Conservation (phyloP, 2,888 invertebrate species). For the Caenorhabditis sp. region DNA sequence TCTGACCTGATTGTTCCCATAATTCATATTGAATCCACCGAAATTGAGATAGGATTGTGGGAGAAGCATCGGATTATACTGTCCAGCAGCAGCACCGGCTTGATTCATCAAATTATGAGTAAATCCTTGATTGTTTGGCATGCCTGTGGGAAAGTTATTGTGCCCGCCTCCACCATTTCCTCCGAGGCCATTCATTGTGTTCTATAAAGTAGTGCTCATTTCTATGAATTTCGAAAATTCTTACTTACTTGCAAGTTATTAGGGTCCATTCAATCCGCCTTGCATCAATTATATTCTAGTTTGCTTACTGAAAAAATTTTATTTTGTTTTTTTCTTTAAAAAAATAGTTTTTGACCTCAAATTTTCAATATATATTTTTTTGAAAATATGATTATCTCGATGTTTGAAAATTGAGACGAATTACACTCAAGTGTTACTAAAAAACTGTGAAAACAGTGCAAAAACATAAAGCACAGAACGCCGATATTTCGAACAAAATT, state of each 20-base stretch:
- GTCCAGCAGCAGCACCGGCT: slow-evolving; percentile 5
- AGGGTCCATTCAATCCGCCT: slow-evolving; percentile 20
- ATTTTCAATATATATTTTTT: too few species aligned
- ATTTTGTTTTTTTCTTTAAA: too few species aligned
- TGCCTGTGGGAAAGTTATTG: slow-evolving; percentile 9
- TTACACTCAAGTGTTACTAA: too few species aligned
- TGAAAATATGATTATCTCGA: too few species aligned
- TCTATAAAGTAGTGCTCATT: slow-evolving; percentile 5
- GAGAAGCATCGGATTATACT: slow-evolving; percentile 30
- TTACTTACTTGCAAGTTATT: slow-evolving; percentile 19
- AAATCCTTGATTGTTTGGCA: slow-evolving; percentile 23
- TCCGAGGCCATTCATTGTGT: slow-evolving; percentile 21
- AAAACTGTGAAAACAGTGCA: background rate
- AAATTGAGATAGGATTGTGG: slow-evolving; percentile 31
- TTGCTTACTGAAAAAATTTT: too few species aligned
- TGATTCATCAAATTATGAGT: slow-evolving; percentile 23
- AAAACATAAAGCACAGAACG: slow-evolving; percentile 7
- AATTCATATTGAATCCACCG: slow-evolving; percentile 18
- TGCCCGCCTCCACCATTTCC: slow-evolving; percentile 6
- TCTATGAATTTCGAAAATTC: background rate
- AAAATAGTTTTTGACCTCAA: too few species aligned
- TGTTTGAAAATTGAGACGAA: too few species aligned
- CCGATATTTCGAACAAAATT: background rate
- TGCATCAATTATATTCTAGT: too few species aligned
- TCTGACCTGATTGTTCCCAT: slow-evolving; percentile 28